phyloP scores from a whole-genome alignment of 2,888 invertebrate genomes.

The Yponomeuta sedellus region DNA sequence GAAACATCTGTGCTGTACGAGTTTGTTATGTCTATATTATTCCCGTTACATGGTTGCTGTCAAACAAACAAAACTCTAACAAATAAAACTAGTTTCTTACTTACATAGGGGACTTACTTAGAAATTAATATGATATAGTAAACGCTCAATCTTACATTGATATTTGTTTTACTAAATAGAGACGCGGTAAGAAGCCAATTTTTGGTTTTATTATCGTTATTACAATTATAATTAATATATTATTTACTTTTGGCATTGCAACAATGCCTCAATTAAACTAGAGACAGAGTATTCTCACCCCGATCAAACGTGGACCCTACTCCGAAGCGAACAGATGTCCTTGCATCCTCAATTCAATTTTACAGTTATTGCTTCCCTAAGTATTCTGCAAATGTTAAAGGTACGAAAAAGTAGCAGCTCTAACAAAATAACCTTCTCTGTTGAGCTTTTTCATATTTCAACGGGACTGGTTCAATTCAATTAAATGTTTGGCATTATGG shows the following conservation, averaged over 20 bases:
- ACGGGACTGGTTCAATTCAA: too few relatives aligned
- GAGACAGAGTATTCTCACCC: slow-evolving; percentile 20
- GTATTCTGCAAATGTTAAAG: too few relatives aligned
- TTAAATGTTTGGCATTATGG: too few relatives aligned
- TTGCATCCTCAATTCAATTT: neutral
- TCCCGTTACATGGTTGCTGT: neutral
- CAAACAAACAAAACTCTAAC: slow-evolving; percentile 25
- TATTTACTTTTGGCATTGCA: slow-evolving; percentile 26
- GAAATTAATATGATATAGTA: slow-evolving; percentile 59
- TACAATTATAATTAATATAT: slow-evolving; percentile 27
- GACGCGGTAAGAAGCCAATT: slow-evolving; percentile 65
- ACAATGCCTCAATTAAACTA: slow-evolving; percentile 49
- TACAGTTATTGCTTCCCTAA: too few relatives aligned
- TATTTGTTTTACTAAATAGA: slow-evolving; percentile 42
- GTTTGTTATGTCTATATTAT: neutral
- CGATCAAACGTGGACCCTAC: slow-evolving; percentile 23
- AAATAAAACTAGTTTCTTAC: slow-evolving; percentile 33
- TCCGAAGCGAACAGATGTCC: neutral
- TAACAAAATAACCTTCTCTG: too few relatives aligned
- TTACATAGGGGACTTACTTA: slow-evolving; percentile 29
- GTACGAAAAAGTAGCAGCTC: too few relatives aligned
- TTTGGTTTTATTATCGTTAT: slow-evolving; percentile 54
- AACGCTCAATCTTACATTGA: slow-evolving; percentile 41
- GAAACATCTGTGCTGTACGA: neutral
- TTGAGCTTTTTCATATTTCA: too few relatives aligned